Evolutionary conservation across 2,797 vertebrate genomes (phyloP).

Genomic region (Gambelia wislizenii): DNA sequence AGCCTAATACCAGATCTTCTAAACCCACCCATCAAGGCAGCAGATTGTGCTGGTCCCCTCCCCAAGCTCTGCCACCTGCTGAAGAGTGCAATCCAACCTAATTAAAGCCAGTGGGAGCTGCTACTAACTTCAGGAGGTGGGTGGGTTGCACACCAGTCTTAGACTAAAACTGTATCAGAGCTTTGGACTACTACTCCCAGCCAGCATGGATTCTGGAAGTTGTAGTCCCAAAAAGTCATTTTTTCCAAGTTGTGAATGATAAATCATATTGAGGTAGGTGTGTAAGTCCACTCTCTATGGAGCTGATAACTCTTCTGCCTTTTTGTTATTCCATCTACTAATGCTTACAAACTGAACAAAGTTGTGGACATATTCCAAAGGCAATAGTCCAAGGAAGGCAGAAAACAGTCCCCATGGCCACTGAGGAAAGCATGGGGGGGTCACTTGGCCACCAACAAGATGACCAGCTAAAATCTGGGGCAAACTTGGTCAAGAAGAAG

Average conservation of each 20-base stretch:
- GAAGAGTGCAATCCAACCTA: neutral
- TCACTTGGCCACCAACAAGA: neutral
- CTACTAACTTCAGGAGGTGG: neutral
- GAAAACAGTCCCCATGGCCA: neutral
- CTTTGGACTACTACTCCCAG: neutral
- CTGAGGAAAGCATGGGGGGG: neutral
- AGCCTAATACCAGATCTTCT: neutral
- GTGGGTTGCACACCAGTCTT: neutral
- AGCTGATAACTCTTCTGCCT: neutral
- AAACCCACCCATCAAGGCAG: neutral
- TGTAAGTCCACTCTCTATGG: neutral
- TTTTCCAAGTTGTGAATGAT: too few relatives aligned
- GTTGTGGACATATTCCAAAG: too few relatives aligned
- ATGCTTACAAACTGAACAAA: neutral
- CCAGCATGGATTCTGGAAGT: too few relatives aligned
- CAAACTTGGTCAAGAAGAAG: neutral
- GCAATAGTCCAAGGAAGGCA: neutral
- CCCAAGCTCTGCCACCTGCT: neutral
- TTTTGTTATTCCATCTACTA: neutral
- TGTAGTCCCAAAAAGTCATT: too few relatives aligned
- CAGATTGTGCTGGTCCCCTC: neutral
- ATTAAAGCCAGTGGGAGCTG: neutral
- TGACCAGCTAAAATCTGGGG: neutral
- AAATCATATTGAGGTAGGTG: neutral
- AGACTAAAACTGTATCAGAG: neutral